phyloP scores from a whole-genome alignment of 2,113 vertebrate genomes.

The Alouatta palliata region DNA sequence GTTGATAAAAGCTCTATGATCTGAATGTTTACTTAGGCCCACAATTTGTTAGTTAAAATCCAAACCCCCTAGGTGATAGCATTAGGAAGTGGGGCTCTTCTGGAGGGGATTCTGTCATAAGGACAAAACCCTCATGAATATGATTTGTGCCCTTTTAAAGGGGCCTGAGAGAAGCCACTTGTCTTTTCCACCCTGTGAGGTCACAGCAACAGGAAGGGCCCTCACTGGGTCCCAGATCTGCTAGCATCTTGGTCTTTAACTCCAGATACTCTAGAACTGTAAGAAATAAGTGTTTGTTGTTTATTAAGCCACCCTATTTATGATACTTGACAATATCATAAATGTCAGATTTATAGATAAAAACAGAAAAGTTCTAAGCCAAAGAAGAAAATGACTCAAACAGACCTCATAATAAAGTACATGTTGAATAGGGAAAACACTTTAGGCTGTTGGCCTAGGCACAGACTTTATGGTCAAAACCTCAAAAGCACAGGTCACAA shows the following conservation, averaged over 20 bases:
- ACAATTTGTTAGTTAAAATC: not conserved
- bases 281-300: too few relatives aligned
- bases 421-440: not conserved
- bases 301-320: not conserved
- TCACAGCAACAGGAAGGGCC: too few relatives aligned
- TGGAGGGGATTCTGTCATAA: too few relatives aligned
- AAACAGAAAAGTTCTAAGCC: not conserved
- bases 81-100: not conserved
- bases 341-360: too few relatives aligned
- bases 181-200: not conserved
- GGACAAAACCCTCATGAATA: too few relatives aligned
- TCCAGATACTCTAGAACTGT: too few relatives aligned
- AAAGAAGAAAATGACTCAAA: not conserved
- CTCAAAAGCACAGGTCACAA: too few relatives aligned
- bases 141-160: not conserved
- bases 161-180: not conserved
- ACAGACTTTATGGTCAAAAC: too few relatives aligned
- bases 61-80: not conserved
- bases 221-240: too few relatives aligned
- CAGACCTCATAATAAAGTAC: not conserved
- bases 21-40: not conserved
- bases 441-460: too few relatives aligned
- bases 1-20: not conserved
- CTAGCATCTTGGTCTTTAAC: too few relatives aligned
- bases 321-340: too few relatives aligned